phyloP scores from a whole-genome alignment of 2,113 vertebrate species.

The Barbus barbus region DNA sequence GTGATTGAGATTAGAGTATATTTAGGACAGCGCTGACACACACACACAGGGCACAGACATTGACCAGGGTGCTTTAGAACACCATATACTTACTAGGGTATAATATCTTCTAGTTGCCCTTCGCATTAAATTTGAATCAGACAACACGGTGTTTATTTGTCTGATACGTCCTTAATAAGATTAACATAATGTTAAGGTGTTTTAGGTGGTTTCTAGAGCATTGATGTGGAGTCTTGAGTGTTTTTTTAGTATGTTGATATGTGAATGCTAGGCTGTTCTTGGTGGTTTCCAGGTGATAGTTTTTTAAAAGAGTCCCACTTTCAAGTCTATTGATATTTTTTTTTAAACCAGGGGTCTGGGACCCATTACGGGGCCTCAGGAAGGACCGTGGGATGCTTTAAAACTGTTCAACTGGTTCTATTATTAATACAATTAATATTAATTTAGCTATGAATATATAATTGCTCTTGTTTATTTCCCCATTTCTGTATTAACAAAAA shows the following conservation, averaged over 20 bases:
- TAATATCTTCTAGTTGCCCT: neutral
- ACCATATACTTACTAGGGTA: neutral
- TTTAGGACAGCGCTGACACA: conserved; percentile 58
- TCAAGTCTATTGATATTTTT: neutral
- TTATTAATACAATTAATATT: too few species aligned
- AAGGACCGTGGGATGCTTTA: too few species aligned
- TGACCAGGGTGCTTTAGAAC: neutral
- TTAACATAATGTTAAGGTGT: neutral
- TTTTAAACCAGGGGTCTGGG: too few species aligned
- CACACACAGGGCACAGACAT: neutral
- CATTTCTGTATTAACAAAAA: too few species aligned
- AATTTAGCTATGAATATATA: too few species aligned
- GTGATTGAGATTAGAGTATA: conserved; percentile 69
- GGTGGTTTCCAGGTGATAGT: neutral
- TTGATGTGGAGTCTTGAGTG: neutral
- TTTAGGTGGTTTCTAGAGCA: too few species aligned
- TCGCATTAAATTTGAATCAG: neutral
- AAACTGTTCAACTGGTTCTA: too few species aligned
- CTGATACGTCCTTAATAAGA: neutral
- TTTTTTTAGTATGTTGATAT: neutral
- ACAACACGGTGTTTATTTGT: neutral
- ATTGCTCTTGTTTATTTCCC: too few species aligned
- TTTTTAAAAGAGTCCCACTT: neutral
- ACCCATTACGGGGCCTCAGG: too few species aligned
- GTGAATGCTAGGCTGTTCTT: neutral